Evolutionary conservation across 2,888 invertebrate species (phyloP), one percentile per base, ranked within the genome.

Genomic region (Cynaeus angustus): DNA sequence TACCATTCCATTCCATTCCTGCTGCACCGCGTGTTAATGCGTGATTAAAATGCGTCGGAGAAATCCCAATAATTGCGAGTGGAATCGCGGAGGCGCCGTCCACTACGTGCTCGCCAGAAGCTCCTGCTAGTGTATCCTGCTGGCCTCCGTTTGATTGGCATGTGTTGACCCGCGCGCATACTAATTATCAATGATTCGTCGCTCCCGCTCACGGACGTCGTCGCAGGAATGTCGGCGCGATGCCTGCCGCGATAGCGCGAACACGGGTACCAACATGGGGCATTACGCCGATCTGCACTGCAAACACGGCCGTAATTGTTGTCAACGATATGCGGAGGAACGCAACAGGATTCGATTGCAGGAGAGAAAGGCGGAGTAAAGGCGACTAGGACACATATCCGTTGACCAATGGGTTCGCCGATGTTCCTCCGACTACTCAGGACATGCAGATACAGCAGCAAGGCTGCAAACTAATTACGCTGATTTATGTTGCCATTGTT

Each of bases 401-500:
- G 87, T 88, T 89, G 89, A 89, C 90, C 90, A 90, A 90, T 90
- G 89, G 89, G 86, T 88, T 85, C 85, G 85, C 88, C 86, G 87
- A 87, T 87, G 86, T 88, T 86, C 85, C 86, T 87, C 66, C 77
- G 62, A 52, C 70, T 50, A 77, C 78, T 76, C 74, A 80, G 81
- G 62, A 68, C 62, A 67, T 85, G 85, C 84, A 84, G 83, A 83
- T 83, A 82, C 79, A 79, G 86, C 87, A 87, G 88, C 88, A 87
- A 83, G 83, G 80, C 83, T 82, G 89, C 58, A 90, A 92, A 92
- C 94, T 94, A 94, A 94, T 94, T 94, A 94, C 94, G 91, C 92
- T 93, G 94, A 94, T 94, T 94, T 94, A 94, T 94, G 92, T 91
- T 87, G 89, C 93, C 92, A 94, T 94, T 94, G 94, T 94, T 91